Evolutionary conservation across 2,888 invertebrate genomes (phyloP).

Genomic region (Agapostemon virescens): DNA sequence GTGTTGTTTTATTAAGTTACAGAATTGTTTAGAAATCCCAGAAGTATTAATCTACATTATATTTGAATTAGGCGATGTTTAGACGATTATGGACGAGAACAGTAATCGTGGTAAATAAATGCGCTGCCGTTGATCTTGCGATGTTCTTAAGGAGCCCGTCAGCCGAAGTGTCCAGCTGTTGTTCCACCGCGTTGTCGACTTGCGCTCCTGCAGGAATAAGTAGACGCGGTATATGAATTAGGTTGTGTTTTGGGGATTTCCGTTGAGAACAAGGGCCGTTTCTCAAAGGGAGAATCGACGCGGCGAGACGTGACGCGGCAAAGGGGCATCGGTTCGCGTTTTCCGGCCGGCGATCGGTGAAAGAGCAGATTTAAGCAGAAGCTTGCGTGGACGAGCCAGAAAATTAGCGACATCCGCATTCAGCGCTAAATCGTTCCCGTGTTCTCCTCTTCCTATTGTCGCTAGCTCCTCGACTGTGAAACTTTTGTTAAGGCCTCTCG

Average conservation of each 20-base stretch:
- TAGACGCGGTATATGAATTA: too few species aligned
- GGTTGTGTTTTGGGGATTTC: neutral
- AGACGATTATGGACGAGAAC: too few species aligned
- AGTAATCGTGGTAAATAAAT: too few species aligned
- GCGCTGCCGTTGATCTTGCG: too few species aligned
- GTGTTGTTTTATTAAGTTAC: too few species aligned
- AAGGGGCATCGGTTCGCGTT: conserved; percentile 53
- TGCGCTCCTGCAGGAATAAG: too few species aligned
- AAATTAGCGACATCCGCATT: conserved; percentile 77
- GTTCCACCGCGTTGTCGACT: too few species aligned
- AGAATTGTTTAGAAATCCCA: too few species aligned
- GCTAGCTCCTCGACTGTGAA: conserved; percentile 74
- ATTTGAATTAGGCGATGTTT: too few species aligned
- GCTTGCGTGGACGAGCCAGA: conserved; percentile 73
- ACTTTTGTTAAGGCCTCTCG: conserved; percentile 73
- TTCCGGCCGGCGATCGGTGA: conserved; percentile 55
- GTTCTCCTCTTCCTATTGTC: conserved; percentile 72
- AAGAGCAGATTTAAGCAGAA: conserved; percentile 68
- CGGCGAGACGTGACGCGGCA: conserved; percentile 36
- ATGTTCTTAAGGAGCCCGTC: too few species aligned
- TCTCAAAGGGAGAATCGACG: conserved; percentile 7
- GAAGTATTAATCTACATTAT: too few species aligned
- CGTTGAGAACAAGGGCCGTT: neutral
- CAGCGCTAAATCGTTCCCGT: conserved; percentile 71
- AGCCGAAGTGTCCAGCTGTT: too few species aligned